Evolutionary conservation across 1,140 invertebrate species (phyloP).

Genomic region (Lucilia sericata): DNA sequence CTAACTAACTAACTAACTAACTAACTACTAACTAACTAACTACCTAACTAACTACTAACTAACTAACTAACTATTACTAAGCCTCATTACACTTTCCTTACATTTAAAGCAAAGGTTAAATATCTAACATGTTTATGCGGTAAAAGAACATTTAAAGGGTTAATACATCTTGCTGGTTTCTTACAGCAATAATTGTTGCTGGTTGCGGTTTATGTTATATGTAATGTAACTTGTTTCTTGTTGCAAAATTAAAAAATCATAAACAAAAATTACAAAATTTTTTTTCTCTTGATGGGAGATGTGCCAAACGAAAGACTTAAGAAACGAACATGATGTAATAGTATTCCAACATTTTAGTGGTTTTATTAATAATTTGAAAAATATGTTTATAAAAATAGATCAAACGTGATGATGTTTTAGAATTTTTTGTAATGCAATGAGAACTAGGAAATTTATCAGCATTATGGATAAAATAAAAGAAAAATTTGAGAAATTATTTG

Average conservation of each 20-base stretch:
- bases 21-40: too few species aligned
- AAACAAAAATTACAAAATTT: background rate
- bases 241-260: background rate
- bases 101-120: background rate
- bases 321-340: background rate
- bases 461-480: too few species aligned
- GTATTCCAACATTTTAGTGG: too few species aligned
- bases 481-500: too few species aligned
- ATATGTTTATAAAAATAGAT: background rate
- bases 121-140: background rate
- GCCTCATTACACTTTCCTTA: too few species aligned
- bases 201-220: background rate
- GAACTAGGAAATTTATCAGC: too few species aligned
- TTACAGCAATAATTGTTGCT: background rate
- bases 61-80: too few species aligned
- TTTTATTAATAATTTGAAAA: background rate
- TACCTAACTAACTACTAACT: too few species aligned
- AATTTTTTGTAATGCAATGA: background rate
- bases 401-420: constrained; percentile 16
- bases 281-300: background rate
- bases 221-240: background rate
- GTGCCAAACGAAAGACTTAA: background rate
- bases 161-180: background rate
- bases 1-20: too few species aligned
- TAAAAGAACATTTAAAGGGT: background rate